phyloP scores from a whole-genome alignment of 2,888 invertebrate genomes.

The Coremacera marginata region DNA sequence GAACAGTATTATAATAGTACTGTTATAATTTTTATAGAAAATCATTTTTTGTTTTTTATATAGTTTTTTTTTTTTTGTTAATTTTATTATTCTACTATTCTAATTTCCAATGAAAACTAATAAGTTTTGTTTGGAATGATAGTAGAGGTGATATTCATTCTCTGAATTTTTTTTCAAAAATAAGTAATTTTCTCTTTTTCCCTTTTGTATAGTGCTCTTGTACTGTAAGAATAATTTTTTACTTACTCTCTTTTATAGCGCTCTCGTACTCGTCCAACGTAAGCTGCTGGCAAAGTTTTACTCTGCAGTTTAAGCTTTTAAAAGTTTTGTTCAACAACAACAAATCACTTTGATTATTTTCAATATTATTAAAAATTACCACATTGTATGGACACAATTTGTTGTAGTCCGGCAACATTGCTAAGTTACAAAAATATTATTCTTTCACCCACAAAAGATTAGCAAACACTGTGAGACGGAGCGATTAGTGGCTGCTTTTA shows the following conservation, averaged over 20 bases:
- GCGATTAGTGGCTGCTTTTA: too few species aligned
- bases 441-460: neutral
- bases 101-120: too few species aligned
- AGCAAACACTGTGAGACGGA: neutral
- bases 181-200: too few species aligned
- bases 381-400: constrained; percentile 26
- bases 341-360: constrained; percentile 33
- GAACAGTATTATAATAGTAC: too few species aligned
- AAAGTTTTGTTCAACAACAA: constrained; percentile 18
- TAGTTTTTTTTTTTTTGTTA: too few species aligned
- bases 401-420: neutral
- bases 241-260: constrained; percentile 34
- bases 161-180: too few species aligned
- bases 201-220: neutral
- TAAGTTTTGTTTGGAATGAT: too few species aligned
- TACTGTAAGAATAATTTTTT: neutral
- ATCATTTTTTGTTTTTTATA: too few species aligned
- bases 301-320: constrained; percentile 16
- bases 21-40: too few species aligned
- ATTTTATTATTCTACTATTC: too few species aligned
- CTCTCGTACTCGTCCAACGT: constrained; percentile 3
- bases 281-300: constrained; percentile 29
- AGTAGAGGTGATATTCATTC: too few species aligned
- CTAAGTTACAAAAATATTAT: neutral
- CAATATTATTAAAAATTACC: constrained; percentile 43